Base-by-base conservation (phyloP, 2,888 invertebrate genomes). In the Thera obeliscata region DNA sequence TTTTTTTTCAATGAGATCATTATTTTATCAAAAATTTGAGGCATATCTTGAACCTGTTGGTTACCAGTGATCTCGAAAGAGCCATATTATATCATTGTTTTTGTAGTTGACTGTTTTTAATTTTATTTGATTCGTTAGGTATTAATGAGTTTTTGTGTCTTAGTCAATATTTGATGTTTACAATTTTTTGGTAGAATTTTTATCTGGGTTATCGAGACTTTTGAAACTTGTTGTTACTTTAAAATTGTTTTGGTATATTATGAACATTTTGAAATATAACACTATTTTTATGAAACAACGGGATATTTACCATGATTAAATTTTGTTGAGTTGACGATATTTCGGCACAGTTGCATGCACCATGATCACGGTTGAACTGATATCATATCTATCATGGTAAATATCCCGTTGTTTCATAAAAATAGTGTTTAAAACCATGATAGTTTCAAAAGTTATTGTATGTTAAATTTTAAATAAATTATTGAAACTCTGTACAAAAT, bases 101-200 rank as follows among this genome's bases (percentile, higher is more conserved):
- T 66, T 80, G 22, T 74, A 78, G 74, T 76, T 76, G 70, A 76
- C 74, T 83, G 81, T 86, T 82, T 81, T 85, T 84, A 82, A 82
- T 85, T 58, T 86, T 85, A 86, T 86, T 80, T 54, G 69, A 64
- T 72, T 62, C 68, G 74, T 68, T 79, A 78, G 74, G 72, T 74
- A 67, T 72, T 77, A 71, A 48, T 22, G 22, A 22, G 22, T 71
- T 58, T 63, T 74, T 69, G 8, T 7, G 67, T 71, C 67, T 64
- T 76, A 78, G 75, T 72, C 79, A 77, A 74, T 80, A 80, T 81
- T 62, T 71, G 58, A 71, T 56, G 9, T 58, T 22, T 22, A 22
- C 22, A 22, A 22, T 22, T 41, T 64, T 64, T 69, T 56, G 56
- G 43, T 58, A 61, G n/a, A 48, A 61, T 36, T 54, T 54, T 8